Evolutionary conservation across 2,113 vertebrate species (phyloP), one percentile per base, ranked within the genome.

Genomic region (Dipodomys spectabilis): DNA sequence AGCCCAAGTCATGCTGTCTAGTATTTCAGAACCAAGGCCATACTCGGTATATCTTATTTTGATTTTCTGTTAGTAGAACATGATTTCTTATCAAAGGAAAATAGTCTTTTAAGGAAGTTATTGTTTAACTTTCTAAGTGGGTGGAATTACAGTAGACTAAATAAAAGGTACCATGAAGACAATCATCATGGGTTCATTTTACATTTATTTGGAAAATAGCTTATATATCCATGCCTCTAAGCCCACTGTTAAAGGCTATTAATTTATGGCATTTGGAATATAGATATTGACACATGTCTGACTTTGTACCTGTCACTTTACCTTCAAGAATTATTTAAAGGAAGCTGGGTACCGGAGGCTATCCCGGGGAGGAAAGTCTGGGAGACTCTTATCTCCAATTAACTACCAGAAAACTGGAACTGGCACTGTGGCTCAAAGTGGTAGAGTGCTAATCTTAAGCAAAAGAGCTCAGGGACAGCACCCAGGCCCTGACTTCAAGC

Each of bases 131-230:
- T 97, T 94, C 91, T 44, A 95, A 90, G 44, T 39, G 80, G n/a
- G 65, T 87, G 49, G 79, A 97, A 97, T 95, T 92, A 83, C 64
- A 78, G 49, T 91, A 96, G 95, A 95, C 95, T 95, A 96, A 96
- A 95, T 94, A 95, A 84, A 92, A 68, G 19, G 19, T 30, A 57
- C 88, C 20, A 3, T 67, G 25, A n/a, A 88, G 62, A 83, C 65
- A 89, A 71, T n/a, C 27, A 83, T 69, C 39, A 53, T 64, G 77
- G 62, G 73, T 82, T 92, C 92, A 39, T 94, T 62, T 71, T 83
- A 93, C 87, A 64, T 65, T 91, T 85, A 65, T 80, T 92, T 93
- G 86, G 80, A 93, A 92, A 94, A 85, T 82, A 77, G 27, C 22
- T 62, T 65, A 0, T 53, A 57, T 73, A 45, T 6, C 45, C 13